Evolutionary conservation across 2,113 vertebrate species (phyloP).

Genomic region (Ictalurus punctatus): DNA sequence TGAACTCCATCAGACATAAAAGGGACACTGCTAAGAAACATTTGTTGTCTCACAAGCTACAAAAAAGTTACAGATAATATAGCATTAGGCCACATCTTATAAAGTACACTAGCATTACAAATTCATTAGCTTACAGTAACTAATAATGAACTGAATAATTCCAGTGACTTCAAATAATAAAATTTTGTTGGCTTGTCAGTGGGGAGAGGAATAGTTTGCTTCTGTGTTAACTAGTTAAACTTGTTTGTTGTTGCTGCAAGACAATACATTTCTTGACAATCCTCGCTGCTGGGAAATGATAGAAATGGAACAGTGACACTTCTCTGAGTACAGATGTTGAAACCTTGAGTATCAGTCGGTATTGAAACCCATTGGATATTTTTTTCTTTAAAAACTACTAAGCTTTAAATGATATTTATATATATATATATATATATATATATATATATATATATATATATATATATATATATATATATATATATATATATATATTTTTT

Average conservation of each 20-base stretch:
- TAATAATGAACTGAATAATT: neutral
- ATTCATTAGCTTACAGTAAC: neutral
- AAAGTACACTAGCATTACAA: neutral
- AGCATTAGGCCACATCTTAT: neutral
- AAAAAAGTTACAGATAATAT: neutral
- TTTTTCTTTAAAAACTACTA: too few relatives aligned
- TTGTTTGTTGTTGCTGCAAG: neutral
- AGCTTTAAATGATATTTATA: too few relatives aligned
- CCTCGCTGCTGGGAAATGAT: too few relatives aligned
- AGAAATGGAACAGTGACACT: too few relatives aligned
- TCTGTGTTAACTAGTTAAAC: neutral
- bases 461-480: too few relatives aligned
- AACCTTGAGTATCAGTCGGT: too few relatives aligned
- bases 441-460: too few relatives aligned
- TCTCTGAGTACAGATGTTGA: too few relatives aligned
- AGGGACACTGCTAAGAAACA: too few relatives aligned
- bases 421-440: too few relatives aligned
- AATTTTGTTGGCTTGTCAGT: neutral
- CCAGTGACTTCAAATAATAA: neutral
- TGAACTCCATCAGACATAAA: neutral
- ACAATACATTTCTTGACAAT: neutral
- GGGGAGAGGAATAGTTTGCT: neutral
- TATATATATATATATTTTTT: too few relatives aligned
- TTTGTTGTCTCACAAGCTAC: neutral
- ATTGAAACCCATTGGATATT: too few relatives aligned